Evolutionary conservation across 2,113 vertebrate genomes (phyloP).

Genomic region (Egretta garzetta): DNA sequence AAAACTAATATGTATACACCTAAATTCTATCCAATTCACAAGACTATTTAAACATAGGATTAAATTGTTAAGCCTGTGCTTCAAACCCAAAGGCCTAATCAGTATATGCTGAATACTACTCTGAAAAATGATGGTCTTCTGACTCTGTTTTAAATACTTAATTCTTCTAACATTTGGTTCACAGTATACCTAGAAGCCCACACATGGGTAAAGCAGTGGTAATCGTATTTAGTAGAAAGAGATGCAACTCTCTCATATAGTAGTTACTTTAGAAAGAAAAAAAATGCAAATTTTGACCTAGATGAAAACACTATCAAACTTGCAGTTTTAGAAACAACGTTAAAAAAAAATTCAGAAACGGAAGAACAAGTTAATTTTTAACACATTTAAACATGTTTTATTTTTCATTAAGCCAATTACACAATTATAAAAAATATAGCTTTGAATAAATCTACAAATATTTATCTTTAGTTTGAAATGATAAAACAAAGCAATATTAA

Average conservation of each 20-base stretch:
- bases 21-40: not conserved
- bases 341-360: not conserved
- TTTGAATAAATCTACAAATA: not conserved
- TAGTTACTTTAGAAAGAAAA: not conserved
- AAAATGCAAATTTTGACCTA: conserved; percentile 29
- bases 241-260: not conserved
- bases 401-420: not conserved
- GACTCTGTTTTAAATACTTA: not conserved
- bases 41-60: not conserved
- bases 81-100: not conserved
- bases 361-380: not conserved
- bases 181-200: not conserved
- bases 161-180: not conserved
- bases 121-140: not conserved
- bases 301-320: not conserved
- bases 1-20: not conserved
- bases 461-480: not conserved
- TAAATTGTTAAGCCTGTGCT: not conserved
- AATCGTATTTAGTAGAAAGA: not conserved
- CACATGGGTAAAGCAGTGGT: not conserved
- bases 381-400: not conserved
- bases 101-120: not conserved
- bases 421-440: not conserved
- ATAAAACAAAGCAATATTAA: not conserved
- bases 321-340: not conserved